phyloP scores from a whole-genome alignment of 2,888 invertebrate species.

The Rotaria magnacalcarata region DNA sequence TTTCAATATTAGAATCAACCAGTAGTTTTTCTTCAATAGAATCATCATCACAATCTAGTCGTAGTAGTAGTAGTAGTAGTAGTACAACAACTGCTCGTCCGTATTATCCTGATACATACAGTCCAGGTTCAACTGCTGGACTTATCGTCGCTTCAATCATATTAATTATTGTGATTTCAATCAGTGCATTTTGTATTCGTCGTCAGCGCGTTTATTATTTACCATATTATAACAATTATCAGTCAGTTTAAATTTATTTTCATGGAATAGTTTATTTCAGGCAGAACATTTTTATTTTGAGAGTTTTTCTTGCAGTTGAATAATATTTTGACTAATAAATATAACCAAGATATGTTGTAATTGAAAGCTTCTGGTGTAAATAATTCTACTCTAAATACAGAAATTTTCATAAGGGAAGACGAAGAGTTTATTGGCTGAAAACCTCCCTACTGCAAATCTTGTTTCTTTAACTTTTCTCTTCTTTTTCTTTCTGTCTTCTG shows the following conservation, averaged over 20 bases:
- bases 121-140: neutral
- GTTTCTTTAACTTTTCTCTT: neutral
- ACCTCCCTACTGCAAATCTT: neutral
- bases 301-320: no score
- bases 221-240: neutral
- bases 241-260: neutral
- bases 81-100: neutral
- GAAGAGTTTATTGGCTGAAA: no score
- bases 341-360: no score
- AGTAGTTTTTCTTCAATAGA: neutral
- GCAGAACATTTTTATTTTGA: no score
- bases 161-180: neutral
- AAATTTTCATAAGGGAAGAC: no score
- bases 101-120: neutral
- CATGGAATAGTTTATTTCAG: no score
- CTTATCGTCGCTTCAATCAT: neutral
- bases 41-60: neutral
- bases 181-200: neutral
- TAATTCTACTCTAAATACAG: no score
- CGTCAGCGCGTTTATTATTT: neutral
- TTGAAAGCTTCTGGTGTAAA: no score
- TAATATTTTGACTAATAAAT: no score
- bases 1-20: neutral
- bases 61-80: no score
- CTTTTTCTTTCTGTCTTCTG: neutral